phyloP scores from a whole-genome alignment of 53 echinoderm and acorn worm genomes.

The Glandiceps talaboti region DNA sequence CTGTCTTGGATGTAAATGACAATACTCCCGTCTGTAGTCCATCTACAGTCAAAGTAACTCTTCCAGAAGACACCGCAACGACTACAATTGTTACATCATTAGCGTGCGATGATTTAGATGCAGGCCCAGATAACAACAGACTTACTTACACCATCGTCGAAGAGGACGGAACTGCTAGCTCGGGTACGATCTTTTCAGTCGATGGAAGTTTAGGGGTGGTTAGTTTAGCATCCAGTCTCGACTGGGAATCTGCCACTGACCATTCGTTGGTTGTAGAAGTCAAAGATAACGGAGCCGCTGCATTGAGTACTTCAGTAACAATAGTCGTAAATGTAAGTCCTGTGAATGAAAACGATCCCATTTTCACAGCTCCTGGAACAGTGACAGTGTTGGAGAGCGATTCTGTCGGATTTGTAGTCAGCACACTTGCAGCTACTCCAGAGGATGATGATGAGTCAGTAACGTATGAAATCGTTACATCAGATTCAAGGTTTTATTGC shows the following conservation, averaged over 20 bases:
- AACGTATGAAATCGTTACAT: neutral
- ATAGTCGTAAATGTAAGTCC: neutral
- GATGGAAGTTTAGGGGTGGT: neutral
- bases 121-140: neutral
- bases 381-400: neutral
- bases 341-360: neutral
- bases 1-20: slow-evolving; percentile 69
- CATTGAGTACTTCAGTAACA: neutral
- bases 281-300: neutral
- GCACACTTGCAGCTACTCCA: neutral
- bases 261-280: neutral
- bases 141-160: neutral
- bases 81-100: neutral
- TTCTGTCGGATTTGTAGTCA: neutral
- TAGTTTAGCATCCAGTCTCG: neutral
- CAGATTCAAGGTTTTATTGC: neutral
- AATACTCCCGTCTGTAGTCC: slow-evolving; percentile 40
- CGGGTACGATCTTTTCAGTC: neutral
- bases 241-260: neutral
- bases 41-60: neutral
- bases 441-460: neutral
- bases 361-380: neutral
- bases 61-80: neutral
- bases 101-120: neutral
- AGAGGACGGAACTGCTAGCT: neutral